phyloP scores from a whole-genome alignment of 2,888 invertebrate species.

The Ophion costatus region DNA sequence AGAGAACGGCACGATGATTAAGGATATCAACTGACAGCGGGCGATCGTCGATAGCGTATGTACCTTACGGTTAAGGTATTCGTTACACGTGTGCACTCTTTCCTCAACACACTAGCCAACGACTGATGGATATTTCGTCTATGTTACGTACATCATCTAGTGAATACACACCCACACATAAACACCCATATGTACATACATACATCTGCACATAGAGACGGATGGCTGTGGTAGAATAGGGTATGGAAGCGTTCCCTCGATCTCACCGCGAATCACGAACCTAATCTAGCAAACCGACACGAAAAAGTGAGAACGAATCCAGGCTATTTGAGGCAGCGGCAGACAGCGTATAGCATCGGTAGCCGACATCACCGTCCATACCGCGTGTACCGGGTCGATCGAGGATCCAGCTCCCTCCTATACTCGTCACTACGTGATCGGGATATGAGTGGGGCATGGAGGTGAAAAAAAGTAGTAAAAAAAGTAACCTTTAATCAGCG shows the following conservation, averaged over 20 bases:
- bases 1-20: constrained; percentile 67
- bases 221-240: constrained; percentile 31
- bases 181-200: neutral
- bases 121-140: constrained; percentile 54
- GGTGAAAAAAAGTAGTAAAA: neutral
- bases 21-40: constrained; percentile 73
- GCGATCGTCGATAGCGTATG: constrained; percentile 42
- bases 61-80: constrained; percentile 68
- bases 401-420: constrained; percentile 49
- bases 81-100: constrained; percentile 68
- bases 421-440: constrained; percentile 58
- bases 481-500: constrained; percentile 54
- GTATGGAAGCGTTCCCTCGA: constrained; percentile 57
- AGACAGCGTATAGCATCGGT: constrained; percentile 50
- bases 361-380: constrained; percentile 42
- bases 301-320: constrained; percentile 73
- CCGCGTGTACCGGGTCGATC: constrained; percentile 50
- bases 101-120: constrained; percentile 39
- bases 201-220: constrained; percentile 58
- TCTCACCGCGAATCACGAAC: constrained; percentile 74
- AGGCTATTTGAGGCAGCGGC: constrained; percentile 63
- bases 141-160: constrained; percentile 30
- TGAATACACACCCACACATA: constrained; percentile 10
- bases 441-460: constrained; percentile 39
- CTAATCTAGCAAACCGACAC: constrained; percentile 76